Evolutionary conservation across 2,113 vertebrate genomes (phyloP).

Genomic region (Lepus timidus): DNA sequence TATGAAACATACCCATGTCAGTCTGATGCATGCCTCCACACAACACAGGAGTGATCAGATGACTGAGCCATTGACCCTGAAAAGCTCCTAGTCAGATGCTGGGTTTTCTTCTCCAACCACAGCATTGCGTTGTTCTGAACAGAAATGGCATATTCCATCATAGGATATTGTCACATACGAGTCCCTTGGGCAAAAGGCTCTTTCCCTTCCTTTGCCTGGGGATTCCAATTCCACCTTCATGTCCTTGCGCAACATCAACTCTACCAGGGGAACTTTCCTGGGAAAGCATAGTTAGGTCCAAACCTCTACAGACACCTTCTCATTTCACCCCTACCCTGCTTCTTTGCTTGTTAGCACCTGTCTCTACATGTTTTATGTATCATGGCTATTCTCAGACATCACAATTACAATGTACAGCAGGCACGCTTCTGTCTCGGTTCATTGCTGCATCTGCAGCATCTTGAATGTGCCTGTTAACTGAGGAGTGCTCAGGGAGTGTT

Average conservation of each 20-base stretch:
- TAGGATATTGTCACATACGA: not conserved
- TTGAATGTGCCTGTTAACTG: not conserved
- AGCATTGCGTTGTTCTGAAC: not conserved
- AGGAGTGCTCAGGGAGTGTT: not conserved
- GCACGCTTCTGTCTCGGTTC: not conserved
- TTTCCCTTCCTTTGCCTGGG: not conserved
- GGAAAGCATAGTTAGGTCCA: not conserved
- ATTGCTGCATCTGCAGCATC: not conserved
- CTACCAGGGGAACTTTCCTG: not conserved
- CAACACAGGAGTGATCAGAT: not conserved
- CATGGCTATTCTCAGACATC: not conserved
- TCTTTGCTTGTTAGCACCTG: not conserved
- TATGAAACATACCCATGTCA: not conserved
- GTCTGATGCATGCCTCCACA: too few species aligned
- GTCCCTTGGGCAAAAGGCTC: accelerated
- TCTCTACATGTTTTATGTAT: not conserved
- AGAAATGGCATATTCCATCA: not conserved
- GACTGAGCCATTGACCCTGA: too few species aligned
- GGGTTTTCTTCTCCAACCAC: not conserved
- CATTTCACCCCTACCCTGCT: not conserved
- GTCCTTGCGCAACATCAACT: not conserved
- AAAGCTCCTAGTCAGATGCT: not conserved
- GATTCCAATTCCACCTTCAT: not conserved
- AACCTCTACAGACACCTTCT: not conserved
- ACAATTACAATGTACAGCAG: not conserved